These are phyloP conservation scores for Gallinago paraguaiae DNA, from an alignment of 2,113 vertebrate genomes.

Conservation along the genomic window DNA sequence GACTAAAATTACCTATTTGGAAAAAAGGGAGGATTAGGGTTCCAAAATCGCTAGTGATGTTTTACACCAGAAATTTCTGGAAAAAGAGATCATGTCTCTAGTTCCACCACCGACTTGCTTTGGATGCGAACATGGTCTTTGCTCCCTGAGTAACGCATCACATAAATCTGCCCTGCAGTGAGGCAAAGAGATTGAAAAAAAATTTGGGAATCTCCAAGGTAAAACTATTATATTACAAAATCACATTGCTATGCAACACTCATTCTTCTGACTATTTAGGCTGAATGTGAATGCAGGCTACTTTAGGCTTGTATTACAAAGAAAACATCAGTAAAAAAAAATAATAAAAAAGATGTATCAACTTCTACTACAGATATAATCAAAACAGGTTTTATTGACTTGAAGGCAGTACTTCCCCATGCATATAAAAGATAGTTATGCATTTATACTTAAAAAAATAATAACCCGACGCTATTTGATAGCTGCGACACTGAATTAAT, in stretches of 20 bases:
- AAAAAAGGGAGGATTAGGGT: not conserved
- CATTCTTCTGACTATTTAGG: not conserved
- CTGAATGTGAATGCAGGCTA: not conserved
- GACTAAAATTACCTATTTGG: not conserved
- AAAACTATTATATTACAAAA: not conserved
- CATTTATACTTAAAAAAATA: conserved; percentile 4
- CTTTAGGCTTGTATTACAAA: not conserved
- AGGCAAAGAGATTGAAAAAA: not conserved
- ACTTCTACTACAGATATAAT: not conserved
- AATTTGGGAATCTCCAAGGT: not conserved
- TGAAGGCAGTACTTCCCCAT: not conserved
- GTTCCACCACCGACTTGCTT: not conserved
- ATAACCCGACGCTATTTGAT: not conserved
- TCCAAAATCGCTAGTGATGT: not conserved
- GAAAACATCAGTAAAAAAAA: not conserved
- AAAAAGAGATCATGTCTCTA: not conserved
- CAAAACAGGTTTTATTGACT: not conserved
- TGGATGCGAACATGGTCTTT: not conserved
- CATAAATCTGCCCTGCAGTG: not conserved
- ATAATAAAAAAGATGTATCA: not conserved
- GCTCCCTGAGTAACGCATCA: not conserved
- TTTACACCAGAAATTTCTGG: not conserved
- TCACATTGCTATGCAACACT: not conserved
- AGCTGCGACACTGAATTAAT: conserved; percentile 26
- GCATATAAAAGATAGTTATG: not conserved